Base-by-base conservation (phyloP, 23 tunicate genomes). In the Halocynthia aurantium region DNA sequence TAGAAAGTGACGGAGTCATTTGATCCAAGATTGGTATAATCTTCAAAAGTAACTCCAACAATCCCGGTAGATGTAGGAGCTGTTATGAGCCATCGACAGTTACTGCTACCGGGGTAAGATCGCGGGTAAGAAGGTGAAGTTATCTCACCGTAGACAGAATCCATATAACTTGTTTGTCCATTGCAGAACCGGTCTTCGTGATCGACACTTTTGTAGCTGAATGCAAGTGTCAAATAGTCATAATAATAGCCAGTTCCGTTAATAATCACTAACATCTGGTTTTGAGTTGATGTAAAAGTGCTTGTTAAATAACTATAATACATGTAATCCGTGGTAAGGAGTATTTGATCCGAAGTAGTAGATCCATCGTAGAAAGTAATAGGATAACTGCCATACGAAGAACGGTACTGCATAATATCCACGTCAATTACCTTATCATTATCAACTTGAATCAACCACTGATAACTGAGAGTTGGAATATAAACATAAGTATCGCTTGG, bases 381-480 rank as follows among this genome's bases (percentile, higher is more conserved):
- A 31, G 6, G 57, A 2, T 18, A 19, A 19, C 49, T 21, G 50
- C 20, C 31, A 68, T 68, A 19, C 72, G 49, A 2, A 68, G 13
- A 19, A 22, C 2, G 5, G 13, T 1, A 18, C 17, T 4, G 21
- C 18, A 68, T 19, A 68, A 68, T 68, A 20, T 31, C 44, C 44
- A 68, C 18, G 4, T 20, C 22, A 21, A 68, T 21, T 15, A 15
- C 13, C 12, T 15, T 15, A 11, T 13, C 31, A 12, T 68, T 13
- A 9, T 71, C 57, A 15, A 71, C 76, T 52, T 15, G 58, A n/a
- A 71, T 71, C 76, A 71, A 71, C 76, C 76, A 71, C 11, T 52
- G 49, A 22, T 15, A 18, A 22, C 1, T 50, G 56, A 9, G 44
- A 31, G 44, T 31, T 31, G 44, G 4, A 31, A 4, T 52, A 50